Percentiles rank a stretch among this genome's conserved stretches.
phyloP scores from a whole-genome alignment of 2,797 vertebrate species.

The Dromococcyx pavoninus region DNA sequence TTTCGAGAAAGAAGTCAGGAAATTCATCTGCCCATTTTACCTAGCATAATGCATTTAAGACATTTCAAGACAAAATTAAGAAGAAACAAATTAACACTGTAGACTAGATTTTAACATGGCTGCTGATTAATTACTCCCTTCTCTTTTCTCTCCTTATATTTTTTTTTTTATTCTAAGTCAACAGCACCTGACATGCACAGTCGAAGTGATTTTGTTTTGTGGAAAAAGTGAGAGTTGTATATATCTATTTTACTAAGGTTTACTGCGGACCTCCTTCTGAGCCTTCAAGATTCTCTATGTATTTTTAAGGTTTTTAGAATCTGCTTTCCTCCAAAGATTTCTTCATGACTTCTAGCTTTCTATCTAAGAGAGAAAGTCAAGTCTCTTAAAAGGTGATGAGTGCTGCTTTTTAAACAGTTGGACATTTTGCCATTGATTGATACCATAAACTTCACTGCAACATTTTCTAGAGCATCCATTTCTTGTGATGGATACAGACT shows the following conservation, averaged over 20 bases:
- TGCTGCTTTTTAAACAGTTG: not conserved
- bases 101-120: not conserved
- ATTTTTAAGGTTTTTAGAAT: not conserved
- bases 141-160: not conserved
- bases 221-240: not conserved
- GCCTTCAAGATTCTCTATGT: not conserved
- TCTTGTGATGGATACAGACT: not conserved
- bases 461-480: not conserved
- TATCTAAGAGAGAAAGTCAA: not conserved
- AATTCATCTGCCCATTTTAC: not conserved
- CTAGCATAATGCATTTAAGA: not conserved
- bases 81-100: not conserved
- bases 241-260: not conserved
- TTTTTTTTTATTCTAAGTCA: not conserved
- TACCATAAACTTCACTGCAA: not conserved
- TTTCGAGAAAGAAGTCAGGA: not conserved
- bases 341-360: not conserved
- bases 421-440: not conserved
- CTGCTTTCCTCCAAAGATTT: not conserved
- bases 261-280: not conserved
- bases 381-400: not conserved
- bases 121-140: not conserved
- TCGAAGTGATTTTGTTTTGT: not conserved
- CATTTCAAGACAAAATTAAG: not conserved
- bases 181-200: not conserved